Evolutionary conservation across 2,113 vertebrate species (phyloP).

Genomic region (Chionis minor): DNA sequence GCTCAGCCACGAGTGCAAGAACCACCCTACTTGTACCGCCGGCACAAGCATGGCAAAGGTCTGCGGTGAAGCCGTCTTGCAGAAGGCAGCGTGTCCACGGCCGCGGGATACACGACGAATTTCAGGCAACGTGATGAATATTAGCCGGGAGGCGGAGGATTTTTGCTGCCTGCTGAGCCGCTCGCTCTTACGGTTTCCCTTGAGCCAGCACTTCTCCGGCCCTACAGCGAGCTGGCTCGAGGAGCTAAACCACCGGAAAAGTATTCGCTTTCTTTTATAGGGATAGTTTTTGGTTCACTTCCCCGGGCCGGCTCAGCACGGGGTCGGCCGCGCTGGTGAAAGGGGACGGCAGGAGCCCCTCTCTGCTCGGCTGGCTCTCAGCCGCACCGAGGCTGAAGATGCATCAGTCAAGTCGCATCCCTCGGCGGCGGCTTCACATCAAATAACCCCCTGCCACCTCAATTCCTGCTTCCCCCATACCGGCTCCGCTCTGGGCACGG

Average conservation of each 20-base stretch:
- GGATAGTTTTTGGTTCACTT: neutral
- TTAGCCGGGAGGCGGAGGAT: neutral
- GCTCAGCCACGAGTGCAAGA: neutral
- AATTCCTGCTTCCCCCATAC: neutral
- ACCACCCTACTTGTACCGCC: neutral
- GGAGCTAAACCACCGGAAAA: neutral
- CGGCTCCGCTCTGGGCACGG: neutral
- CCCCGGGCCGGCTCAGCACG: neutral
- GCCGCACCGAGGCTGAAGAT: neutral
- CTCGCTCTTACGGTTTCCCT: neutral
- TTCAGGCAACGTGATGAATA: accelerated
- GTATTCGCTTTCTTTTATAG: neutral
- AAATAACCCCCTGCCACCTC: neutral
- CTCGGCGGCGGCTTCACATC: neutral
- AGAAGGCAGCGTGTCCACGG: accelerated
- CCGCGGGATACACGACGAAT: accelerated
- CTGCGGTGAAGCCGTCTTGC: neutral
- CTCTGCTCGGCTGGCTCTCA: neutral
- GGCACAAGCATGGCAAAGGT: neutral
- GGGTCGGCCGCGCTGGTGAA: neutral
- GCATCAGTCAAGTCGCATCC: neutral
- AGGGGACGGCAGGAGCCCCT: neutral
- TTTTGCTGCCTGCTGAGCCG: accelerated
- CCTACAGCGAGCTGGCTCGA: neutral
- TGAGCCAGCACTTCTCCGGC: neutral